phyloP scores from a whole-genome alignment of 2,113 vertebrate species.

The Gymnobelideus leadbeateri region DNA sequence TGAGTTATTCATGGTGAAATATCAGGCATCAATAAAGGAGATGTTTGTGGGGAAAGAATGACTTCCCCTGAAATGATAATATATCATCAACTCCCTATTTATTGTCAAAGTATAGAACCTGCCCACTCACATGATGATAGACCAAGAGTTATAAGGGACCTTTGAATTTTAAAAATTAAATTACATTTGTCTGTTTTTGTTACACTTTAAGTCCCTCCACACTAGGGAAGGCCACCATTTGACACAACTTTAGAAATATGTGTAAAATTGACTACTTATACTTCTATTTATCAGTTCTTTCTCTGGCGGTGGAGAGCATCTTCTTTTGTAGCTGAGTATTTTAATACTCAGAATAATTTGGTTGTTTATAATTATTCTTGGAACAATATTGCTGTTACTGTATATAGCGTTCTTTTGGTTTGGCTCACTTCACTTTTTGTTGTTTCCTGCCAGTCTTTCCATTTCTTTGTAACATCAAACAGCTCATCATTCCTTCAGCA shows the following conservation, averaged over 20 bases:
- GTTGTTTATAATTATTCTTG: neutral
- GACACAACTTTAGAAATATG: too few relatives aligned
- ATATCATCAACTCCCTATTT: neutral
- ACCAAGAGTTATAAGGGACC: neutral
- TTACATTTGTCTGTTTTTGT: neutral
- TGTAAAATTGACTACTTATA: neutral
- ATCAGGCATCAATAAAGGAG: neutral
- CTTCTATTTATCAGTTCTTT: neutral
- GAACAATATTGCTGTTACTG: neutral
- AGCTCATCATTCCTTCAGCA: neutral
- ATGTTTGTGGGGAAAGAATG: neutral
- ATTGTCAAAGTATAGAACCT: neutral
- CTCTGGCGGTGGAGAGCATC: neutral
- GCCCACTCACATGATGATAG: neutral
- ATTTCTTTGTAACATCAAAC: neutral
- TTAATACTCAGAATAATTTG: neutral
- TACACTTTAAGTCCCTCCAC: neutral
- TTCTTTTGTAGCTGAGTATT: neutral
- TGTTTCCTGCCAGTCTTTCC: neutral
- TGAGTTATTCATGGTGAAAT: neutral
- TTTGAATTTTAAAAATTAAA: neutral
- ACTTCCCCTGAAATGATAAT: neutral
- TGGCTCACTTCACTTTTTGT: too few relatives aligned
- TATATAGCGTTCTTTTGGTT: neutral
- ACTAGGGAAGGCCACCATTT: too few relatives aligned